These are phyloP conservation scores for Caenorhabditis becei DNA, from an alignment of 2,888 invertebrate genomes.

Conservation along the genomic window DNA sequence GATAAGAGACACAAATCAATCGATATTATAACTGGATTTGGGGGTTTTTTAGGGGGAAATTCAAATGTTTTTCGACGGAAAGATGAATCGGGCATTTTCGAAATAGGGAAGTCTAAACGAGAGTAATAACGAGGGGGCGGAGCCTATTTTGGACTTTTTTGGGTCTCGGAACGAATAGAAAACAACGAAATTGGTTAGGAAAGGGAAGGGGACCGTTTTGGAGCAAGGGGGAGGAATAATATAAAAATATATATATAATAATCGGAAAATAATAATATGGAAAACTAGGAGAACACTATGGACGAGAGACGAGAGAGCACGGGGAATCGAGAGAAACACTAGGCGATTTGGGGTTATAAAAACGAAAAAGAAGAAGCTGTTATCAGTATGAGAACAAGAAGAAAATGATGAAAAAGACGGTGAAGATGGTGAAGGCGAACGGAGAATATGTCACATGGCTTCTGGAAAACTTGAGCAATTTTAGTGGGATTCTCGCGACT, in stretches of 20 bases:
- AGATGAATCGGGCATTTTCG: not conserved
- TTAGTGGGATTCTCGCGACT: no score
- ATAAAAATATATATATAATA: not conserved
- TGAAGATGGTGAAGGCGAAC: not conserved
- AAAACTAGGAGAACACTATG: not conserved
- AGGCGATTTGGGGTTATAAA: constrained; percentile 10
- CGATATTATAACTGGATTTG: constrained; percentile 34
- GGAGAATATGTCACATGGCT: not conserved
- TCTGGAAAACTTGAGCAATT: not conserved
- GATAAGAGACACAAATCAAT: constrained; percentile 17
- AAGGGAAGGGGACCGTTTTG: no score
- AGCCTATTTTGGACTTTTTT: not conserved
- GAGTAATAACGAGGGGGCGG: constrained; percentile 14
- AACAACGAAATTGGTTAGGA: constrained; percentile 47
- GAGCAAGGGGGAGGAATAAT: not conserved
- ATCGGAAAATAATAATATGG: constrained; percentile 22
- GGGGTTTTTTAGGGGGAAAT: constrained; percentile 2
- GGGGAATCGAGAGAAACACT: not conserved
- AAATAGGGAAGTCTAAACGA: constrained; percentile 22
- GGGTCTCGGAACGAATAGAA: not conserved
- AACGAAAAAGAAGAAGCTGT: constrained; percentile 17
- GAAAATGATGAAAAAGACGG: not conserved
- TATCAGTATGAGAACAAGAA: constrained; percentile 47
- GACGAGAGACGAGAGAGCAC: not conserved
- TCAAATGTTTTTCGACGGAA: constrained; percentile 9